Percentiles rank a stretch among this genome's conserved stretches.
Evolutionary conservation across 2,888 invertebrate genomes (phyloP).

Genomic region (Eustalomyia histrio): DNA sequence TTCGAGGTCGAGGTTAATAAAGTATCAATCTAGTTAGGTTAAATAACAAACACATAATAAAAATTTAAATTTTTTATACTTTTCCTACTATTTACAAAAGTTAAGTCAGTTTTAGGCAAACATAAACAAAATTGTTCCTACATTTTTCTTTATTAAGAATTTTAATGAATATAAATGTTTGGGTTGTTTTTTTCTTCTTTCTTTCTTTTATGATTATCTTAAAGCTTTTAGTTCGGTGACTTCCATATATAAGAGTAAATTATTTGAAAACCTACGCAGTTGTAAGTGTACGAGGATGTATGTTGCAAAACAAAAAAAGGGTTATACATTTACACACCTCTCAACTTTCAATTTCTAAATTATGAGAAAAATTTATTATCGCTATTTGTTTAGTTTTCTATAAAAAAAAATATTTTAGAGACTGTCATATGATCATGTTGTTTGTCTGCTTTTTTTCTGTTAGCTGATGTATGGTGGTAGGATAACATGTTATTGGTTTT

Average conservation of each 20-base stretch:
- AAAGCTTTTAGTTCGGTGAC: background rate
- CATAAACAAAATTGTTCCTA: background rate
- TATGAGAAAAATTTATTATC: slow-evolving; percentile 42
- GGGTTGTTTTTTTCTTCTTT: slow-evolving; percentile 1
- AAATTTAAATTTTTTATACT: slow-evolving; percentile 57
- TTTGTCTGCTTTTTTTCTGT: slow-evolving; percentile 5
- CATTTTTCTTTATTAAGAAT: slow-evolving; percentile 44
- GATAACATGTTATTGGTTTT: slow-evolving; percentile 9
- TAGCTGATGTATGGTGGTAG: background rate
- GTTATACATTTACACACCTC: slow-evolving; percentile 22
- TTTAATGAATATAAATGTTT: slow-evolving; percentile 58
- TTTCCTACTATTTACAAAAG: background rate
- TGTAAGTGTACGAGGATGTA: background rate
- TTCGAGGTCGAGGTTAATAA: slow-evolving; percentile 56
- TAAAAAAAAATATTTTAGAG: background rate
- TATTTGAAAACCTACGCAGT: slow-evolving; percentile 44
- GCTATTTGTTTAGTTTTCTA: slow-evolving; percentile 19
- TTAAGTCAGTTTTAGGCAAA: background rate
- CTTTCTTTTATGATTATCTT: background rate
- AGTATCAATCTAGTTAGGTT: slow-evolving; percentile 59
- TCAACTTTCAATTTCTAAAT: slow-evolving; percentile 62
- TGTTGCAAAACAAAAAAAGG: background rate
- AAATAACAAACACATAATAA: slow-evolving; percentile 64
- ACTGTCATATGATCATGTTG: slow-evolving; percentile 46
- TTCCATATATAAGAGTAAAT: background rate